phyloP scores from a whole-genome alignment of 2,113 vertebrate genomes.

The Eulemur macaco region DNA sequence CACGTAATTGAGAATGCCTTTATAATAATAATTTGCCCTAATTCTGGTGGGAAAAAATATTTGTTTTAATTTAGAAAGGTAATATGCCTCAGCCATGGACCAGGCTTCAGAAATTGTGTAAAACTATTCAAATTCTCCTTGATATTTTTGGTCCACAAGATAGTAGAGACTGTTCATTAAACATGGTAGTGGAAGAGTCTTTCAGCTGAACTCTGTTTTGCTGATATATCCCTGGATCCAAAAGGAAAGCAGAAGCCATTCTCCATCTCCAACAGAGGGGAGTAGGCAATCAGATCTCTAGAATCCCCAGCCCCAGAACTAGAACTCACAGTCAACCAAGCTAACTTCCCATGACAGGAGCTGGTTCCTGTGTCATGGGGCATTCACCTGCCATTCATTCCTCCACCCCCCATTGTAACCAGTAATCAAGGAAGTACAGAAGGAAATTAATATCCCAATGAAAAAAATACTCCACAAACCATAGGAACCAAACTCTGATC shows the following conservation, averaged over 20 bases:
- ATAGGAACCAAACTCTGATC: not conserved
- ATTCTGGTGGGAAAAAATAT: constrained; percentile 54
- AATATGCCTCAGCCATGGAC: not conserved
- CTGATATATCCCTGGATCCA: not conserved
- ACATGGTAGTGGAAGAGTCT: not conserved
- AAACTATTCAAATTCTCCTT: constrained; percentile 54
- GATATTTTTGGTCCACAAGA: constrained; percentile 34
- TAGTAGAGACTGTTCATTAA: constrained; percentile 22
- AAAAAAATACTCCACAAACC: not conserved
- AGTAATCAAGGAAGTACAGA: not conserved
- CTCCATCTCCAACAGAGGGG: not conserved
- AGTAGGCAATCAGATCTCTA: not conserved
- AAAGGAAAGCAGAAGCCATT: not conserved
- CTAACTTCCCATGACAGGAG: not conserved
- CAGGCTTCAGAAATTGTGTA: constrained; percentile 64
- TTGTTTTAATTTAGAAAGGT: constrained; percentile 69
- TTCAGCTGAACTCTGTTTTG: not conserved
- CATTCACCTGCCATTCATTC: not conserved
- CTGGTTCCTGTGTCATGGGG: not conserved
- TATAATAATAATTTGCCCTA: constrained; percentile 72
- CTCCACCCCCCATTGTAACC: not conserved
- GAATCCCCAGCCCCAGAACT: not conserved
- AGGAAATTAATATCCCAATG: not conserved
- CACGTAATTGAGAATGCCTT: constrained; percentile 63
- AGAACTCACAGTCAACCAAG: not conserved